These are phyloP conservation scores for Cochlearius cochlearius DNA, from an alignment of 2,113 vertebrate genomes.

Conservation along the genomic window DNA sequence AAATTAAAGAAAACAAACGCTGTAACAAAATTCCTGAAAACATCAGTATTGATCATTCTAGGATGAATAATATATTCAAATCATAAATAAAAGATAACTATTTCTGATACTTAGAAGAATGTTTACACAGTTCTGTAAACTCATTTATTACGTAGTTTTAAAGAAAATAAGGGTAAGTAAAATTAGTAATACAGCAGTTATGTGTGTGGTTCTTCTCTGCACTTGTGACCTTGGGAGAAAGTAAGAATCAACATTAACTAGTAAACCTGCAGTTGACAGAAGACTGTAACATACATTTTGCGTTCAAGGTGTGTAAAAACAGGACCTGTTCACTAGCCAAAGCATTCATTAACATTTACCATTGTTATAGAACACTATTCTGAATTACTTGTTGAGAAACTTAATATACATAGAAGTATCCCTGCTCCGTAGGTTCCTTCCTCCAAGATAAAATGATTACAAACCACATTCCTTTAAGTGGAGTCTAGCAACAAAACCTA, in stretches of 20 bases:
- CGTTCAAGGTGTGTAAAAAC: neutral
- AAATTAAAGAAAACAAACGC: neutral
- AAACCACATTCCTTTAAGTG: neutral
- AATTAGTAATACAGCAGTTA: neutral
- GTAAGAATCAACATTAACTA: neutral
- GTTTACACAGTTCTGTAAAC: neutral
- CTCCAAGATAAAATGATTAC: neutral
- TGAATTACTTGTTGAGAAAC: neutral
- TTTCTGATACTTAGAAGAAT: neutral
- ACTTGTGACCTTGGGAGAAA: neutral
- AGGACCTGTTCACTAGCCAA: neutral
- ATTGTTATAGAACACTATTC: neutral
- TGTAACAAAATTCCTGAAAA: neutral
- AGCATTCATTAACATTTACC: neutral
- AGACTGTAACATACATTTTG: accelerated
- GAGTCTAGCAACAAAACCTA: neutral
- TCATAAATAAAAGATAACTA: neutral
- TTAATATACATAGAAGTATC: neutral
- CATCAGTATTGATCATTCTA: neutral
- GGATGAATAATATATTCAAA: neutral
- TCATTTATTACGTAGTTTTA: neutral
- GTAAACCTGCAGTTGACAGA: neutral
- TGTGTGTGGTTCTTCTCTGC: neutral
- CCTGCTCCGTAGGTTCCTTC: neutral
- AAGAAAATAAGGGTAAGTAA: neutral